Base-by-base conservation (phyloP, 2,888 invertebrate genomes). In the Coenonympha arcania region DNA sequence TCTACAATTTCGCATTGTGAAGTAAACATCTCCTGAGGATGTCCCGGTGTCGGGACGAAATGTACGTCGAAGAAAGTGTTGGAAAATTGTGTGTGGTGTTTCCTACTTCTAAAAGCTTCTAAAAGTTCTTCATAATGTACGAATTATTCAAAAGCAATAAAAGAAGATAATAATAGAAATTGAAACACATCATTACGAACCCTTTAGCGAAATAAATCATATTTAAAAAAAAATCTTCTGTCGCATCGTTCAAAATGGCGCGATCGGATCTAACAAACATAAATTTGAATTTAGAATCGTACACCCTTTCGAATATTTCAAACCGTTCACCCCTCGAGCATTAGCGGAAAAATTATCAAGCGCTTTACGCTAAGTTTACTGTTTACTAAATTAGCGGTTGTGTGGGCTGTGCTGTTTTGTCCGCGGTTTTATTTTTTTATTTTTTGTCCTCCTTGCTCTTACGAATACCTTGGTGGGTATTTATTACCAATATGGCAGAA, bases 191-290 rank as follows among this genome's bases (percentile, higher is more conserved):
- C 68, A 63, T 66, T 64, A 69, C 63, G 64, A 75, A 69, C 73
- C 75, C 74, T 71, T 69, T 63, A 50, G 50, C 47, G 49, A 56
- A 71, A 84, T 84, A 84, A 83, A 84, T 83, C 82, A 82, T 68
- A 65, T 68, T 77, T 69, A 67, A 73, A 76, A 37, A 76, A 74
- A 75, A 64, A 63, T 49, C 58, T 65, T 69, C 69, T 80, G 79
- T 81, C 78, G 66, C 62, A 67, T 63, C 69, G 66, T 73, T 71
- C 72, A 63, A 66, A 75, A 67, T 65, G 71, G 75, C 73, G 73
- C 76, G 83, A 87, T 87, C 84, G 75, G 69, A 87, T 87, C 87
- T 86, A 75, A 73, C 77, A 75, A 79, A 84, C 86, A 87, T 87
- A 87, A 87, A 87, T 87, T 87, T 73, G 79, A 84, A 86, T 84